These are phyloP conservation scores for Platorchestia sp. DNA, from an alignment of 1,140 invertebrate genomes.

Conservation along the genomic window DNA sequence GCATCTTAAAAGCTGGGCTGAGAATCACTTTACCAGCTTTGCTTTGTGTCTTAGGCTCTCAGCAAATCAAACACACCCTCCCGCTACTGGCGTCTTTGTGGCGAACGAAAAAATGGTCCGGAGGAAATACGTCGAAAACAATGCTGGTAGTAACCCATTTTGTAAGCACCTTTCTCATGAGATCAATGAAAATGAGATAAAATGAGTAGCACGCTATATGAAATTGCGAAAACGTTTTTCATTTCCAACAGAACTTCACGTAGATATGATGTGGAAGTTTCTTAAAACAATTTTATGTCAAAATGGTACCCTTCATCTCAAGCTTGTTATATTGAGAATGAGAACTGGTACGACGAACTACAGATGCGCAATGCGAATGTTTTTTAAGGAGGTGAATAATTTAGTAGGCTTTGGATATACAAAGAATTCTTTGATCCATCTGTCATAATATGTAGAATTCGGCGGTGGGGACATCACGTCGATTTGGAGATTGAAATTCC, in stretches of 20 bases:
- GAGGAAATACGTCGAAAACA: not conserved
- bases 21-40: conserved; percentile 26
- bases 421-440: too few relatives aligned
- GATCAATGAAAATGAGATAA: not conserved
- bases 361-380: too few relatives aligned
- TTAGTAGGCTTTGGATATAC: too few relatives aligned
- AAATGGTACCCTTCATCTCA: too few relatives aligned
- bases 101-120: not conserved
- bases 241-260: not conserved
- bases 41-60: conserved; percentile 14
- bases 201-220: not conserved
- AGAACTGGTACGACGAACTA: too few relatives aligned
- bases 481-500: too few relatives aligned
- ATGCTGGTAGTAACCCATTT: not conserved
- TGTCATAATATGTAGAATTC: too few relatives aligned
- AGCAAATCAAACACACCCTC: not conserved
- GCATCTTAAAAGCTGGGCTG: not conserved
- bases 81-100: not conserved
- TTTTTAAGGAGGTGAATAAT: too few relatives aligned
- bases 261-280: too few relatives aligned
- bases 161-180: not conserved
- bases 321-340: too few relatives aligned
- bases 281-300: too few relatives aligned
- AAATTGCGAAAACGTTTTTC: not conserved
- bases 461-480: too few relatives aligned